These are phyloP conservation scores for Nylanderia fulva DNA, from an alignment of 1,140 invertebrate genomes.

Conservation along the genomic window DNA sequence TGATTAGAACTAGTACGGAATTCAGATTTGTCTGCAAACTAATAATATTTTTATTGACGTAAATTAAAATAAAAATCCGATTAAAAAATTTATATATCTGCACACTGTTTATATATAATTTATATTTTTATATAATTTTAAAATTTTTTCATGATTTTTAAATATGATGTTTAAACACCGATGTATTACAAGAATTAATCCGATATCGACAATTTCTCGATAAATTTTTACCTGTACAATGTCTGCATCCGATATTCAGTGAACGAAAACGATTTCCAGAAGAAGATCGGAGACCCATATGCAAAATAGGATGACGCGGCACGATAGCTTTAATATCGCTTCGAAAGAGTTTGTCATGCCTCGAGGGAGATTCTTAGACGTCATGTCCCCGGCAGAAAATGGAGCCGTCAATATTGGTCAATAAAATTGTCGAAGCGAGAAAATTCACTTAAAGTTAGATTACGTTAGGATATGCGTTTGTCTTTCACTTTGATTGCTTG, in stretches of 20 bases:
- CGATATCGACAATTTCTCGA: background rate
- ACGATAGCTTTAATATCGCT: constrained; percentile 39
- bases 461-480: background rate
- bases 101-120: too few relatives aligned
- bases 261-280: background rate
- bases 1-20: background rate
- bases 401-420: background rate
- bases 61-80: background rate
- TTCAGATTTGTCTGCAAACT: background rate
- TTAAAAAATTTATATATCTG: background rate
- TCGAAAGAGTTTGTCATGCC: constrained; percentile 10
- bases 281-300: constrained; percentile 12
- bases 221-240: constrained; percentile 3
- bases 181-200: background rate
- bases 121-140: too few relatives aligned
- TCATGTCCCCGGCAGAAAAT: background rate
- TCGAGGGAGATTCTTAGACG: constrained; percentile 3
- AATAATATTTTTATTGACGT: background rate
- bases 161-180: background rate
- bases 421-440: constrained; percentile 17
- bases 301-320: background rate
- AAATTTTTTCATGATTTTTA: too few relatives aligned
- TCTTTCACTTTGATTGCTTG: background rate
- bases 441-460: constrained; percentile 16
- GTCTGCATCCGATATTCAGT: constrained; percentile 8